Percentiles rank a stretch among this genome's conserved stretches.
phyloP scores from a whole-genome alignment of 2,113 vertebrate species.

The Colaptes auratus region DNA sequence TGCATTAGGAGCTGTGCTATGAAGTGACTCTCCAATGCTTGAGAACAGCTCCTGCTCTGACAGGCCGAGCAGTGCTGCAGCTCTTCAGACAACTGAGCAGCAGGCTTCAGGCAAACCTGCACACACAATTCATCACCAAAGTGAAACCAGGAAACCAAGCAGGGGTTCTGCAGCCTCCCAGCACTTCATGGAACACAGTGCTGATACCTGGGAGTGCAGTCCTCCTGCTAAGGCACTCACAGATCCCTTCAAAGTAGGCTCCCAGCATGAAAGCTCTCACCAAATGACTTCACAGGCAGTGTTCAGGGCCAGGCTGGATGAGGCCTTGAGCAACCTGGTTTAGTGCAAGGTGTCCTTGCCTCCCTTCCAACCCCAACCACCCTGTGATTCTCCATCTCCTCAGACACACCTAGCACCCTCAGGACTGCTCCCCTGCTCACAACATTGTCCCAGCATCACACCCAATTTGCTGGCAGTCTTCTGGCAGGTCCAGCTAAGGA shows the following conservation, averaged over 20 bases:
- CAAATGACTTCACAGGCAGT: not conserved
- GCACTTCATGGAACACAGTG: not conserved
- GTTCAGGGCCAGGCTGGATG: too few species aligned
- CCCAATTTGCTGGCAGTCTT: not conserved
- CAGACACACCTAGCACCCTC: not conserved
- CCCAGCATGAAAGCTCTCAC: not conserved
- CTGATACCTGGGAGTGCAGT: not conserved
- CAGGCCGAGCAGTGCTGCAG: not conserved
- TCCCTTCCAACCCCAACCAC: too few species aligned
- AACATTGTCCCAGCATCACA: not conserved
- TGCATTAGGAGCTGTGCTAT: fast-evolving
- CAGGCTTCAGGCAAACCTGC: not conserved
- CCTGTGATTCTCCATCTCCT: too few species aligned
- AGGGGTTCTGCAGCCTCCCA: not conserved
- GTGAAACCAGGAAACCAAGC: not conserved
- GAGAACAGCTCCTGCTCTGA: not conserved
- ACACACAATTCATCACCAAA: not conserved
- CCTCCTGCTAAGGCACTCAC: not conserved
- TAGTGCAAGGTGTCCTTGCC: too few species aligned
- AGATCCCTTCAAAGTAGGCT: not conserved
- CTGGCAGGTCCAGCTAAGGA: not conserved
- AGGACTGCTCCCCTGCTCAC: not conserved
- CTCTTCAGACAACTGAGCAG: not conserved
- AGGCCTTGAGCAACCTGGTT: too few species aligned
- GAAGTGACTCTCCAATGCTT: fast-evolving